Evolutionary conservation across 2,888 invertebrate species (phyloP), one percentile per base, ranked within the genome.

Genomic region (Nudaria mundana): DNA sequence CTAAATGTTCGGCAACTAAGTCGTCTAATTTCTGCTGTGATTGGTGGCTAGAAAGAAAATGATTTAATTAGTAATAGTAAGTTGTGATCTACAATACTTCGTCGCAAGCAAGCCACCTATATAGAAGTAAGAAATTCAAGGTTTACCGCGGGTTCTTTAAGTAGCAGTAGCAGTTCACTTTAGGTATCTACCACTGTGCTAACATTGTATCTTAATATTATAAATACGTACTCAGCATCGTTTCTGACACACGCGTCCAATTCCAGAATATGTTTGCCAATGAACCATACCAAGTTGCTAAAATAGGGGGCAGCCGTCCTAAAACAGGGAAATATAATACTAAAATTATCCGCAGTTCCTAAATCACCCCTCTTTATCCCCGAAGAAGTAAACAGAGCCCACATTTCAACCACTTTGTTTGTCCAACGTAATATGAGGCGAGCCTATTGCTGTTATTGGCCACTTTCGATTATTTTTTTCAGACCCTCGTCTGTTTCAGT

Each of bases 201-300:
- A 18, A 18, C 5, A 18, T 5, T 18, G 5, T 18, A 18, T 18
- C 5, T 18, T 18, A 20, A 20, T 20, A 20, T 20, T 20, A 20
- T 5, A 18, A 18, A 18, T 18, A 18, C 18, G 18, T 18, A 98
- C 97, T 98, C 98, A 48, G 97, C 96, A 85, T 98, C 97, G 68
- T 96, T 97, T 66, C 98, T 91, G 26, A 99, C 97, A 83, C 98
- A 99, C 2, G 93, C 92, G 79, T 99, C 98, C 56, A 99, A 88
- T 76, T 99, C 98, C 56, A 98, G 90, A 54, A 99, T 97, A 76
- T 99, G 98, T 86, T 97, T 98, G 37, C 98, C 98, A 69, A 99
- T 98, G 71, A 98, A 98, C 98, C 98, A 99, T 28, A 99, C 98
- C 40, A 99, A 91, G 85, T 99, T 99, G 57, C 98, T 98, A 79